These are phyloP conservation scores for Cichladusa arquata DNA, from an alignment of 2,113 vertebrate genomes.

Conservation along the genomic window DNA sequence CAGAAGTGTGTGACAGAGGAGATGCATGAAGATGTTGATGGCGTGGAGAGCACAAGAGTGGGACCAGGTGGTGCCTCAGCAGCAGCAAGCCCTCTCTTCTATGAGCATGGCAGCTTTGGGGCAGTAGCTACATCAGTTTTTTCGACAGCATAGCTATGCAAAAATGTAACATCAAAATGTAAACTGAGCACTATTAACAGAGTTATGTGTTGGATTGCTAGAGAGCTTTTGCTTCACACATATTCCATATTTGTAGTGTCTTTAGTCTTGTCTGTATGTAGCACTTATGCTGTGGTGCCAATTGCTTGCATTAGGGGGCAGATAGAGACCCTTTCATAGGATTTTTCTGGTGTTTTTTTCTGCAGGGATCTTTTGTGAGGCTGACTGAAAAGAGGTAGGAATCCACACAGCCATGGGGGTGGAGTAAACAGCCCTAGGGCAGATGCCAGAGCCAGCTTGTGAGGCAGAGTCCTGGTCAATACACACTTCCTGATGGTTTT, in stretches of 20 bases:
- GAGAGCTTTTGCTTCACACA: neutral
- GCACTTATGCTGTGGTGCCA: neutral
- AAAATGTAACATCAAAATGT: neutral
- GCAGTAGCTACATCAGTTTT: accelerated
- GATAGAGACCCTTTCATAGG: neutral
- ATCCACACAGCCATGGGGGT: neutral
- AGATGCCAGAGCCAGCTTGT: neutral
- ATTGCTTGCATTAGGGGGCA: neutral
- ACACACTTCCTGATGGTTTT: neutral
- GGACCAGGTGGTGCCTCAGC: neutral
- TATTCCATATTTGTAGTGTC: neutral
- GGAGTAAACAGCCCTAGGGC: neutral
- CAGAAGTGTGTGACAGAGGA: neutral
- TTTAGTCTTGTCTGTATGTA: neutral
- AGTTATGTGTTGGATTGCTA: neutral
- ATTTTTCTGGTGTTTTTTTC: neutral
- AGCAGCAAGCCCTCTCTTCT: neutral
- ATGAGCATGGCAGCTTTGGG: neutral
- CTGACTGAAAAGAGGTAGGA: neutral
- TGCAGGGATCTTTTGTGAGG: neutral
- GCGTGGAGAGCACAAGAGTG: neutral
- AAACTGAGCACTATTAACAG: neutral
- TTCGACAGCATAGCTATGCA: neutral
- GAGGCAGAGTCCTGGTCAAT: neutral
- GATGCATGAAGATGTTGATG: neutral